phyloP scores from a whole-genome alignment of 2,888 invertebrate species.

The Ennomos erosarius region DNA sequence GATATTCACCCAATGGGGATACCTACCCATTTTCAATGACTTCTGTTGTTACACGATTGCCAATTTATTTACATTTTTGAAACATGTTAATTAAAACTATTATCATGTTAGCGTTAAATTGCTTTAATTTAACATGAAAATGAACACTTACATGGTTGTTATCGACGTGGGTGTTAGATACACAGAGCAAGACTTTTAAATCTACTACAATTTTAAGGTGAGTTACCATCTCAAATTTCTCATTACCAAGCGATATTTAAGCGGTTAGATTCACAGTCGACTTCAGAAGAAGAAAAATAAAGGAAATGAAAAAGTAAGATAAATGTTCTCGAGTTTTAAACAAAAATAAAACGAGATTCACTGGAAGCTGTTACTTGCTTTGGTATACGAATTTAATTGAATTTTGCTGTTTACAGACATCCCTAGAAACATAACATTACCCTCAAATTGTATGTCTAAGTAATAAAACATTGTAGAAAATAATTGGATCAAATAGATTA shows the following conservation, averaged over 20 bases:
- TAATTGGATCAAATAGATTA: no score
- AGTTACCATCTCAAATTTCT: no score
- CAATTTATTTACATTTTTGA: conserved; percentile 22
- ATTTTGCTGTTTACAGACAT: conserved; percentile 14
- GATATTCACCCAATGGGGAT: no score
- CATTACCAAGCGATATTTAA: conserved; percentile 1
- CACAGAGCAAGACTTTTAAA: no score
- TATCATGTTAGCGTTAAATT: no score
- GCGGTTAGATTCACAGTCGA: conserved; percentile 7
- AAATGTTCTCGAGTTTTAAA: conserved; percentile 23
- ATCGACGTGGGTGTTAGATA: conserved; percentile 3
- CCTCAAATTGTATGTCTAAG: no score
- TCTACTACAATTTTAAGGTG: no score
- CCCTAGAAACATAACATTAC: conserved; percentile 1
- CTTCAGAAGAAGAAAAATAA: conserved; percentile 6
- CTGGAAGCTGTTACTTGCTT: conserved; percentile 13
- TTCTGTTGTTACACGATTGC: conserved; percentile 20
- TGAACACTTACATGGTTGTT: neutral
- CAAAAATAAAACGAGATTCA: conserved; percentile 24
- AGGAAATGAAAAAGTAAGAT: conserved; percentile 23
- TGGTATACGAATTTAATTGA: conserved; percentile 17
- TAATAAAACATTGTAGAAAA: no score
- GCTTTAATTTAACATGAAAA: no score
- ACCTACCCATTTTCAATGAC: conserved; percentile 19
- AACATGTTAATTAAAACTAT: no score